phyloP scores from a whole-genome alignment of 2,888 invertebrate genomes.

The Heliconius ismenius region DNA sequence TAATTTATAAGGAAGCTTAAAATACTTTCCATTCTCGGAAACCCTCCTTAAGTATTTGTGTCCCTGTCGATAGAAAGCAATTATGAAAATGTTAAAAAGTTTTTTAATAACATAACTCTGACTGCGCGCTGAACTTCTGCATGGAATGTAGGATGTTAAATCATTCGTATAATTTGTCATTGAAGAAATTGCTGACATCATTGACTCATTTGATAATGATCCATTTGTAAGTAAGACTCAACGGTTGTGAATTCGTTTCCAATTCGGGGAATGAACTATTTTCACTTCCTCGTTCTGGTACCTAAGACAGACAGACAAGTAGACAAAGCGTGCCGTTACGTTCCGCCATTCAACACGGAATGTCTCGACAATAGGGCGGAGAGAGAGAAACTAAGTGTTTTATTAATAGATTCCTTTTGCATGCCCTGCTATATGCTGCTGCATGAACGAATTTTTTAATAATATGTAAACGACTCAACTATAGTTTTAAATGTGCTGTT shows the following conservation, averaged over 20 bases:
- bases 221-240: not conserved
- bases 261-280: not conserved
- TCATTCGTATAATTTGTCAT: not conserved
- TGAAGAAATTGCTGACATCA: not conserved
- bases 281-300: not conserved
- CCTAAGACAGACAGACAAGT: too few species aligned
- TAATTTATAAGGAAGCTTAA: not conserved
- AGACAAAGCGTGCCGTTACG: too few species aligned
- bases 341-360: too few species aligned
- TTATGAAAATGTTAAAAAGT: slow-evolving; percentile 16
- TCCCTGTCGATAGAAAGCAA: slow-evolving; percentile 14
- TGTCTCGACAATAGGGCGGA: not conserved
- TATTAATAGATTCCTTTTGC: too few species aligned
- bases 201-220: not conserved
- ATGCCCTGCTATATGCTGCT: too few species aligned
- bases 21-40: not conserved
- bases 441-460: not conserved
- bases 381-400: too few species aligned
- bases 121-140: not conserved
- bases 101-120: slow-evolving; percentile 6
- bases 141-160: not conserved
- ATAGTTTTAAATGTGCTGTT: not conserved
- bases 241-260: not conserved
- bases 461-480: not conserved
- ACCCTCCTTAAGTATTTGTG: not conserved